Evolutionary conservation across 2,888 invertebrate species (phyloP), one percentile per base, ranked within the genome.

Genomic region (Coecobrya sp.): DNA sequence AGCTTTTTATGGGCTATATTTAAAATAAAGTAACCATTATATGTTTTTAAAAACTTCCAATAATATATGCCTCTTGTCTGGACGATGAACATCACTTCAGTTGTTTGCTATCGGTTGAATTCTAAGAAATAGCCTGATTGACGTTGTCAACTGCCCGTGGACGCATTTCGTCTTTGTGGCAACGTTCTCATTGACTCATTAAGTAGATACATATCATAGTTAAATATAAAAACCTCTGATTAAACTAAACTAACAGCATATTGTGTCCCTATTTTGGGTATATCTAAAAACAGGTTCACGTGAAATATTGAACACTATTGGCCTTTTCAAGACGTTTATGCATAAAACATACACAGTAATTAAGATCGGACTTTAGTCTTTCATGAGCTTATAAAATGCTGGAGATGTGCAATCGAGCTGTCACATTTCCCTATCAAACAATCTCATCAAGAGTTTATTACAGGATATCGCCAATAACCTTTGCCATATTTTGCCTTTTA

Each of bases 371-470:
- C 68, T 68, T 68, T 68, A 36, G 36, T n/a, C 68, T 36, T 68
- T 13, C 25, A 30, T 36, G 68, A 36, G 30, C 68, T 68, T 36
- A 68, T 36, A 68, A 68, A 68, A 68, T 27, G n/a, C 5, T 68
- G 36, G 2, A 27, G 36, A 68, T 4, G n/a, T 36, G 65, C n/a
- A 22, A 68, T 68, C 36, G 68, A 36, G n/a, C 13, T 8, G 11
- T 59, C 65, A 19, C 30, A 62, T 82, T n/a, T 16, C 13, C 22
- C 70, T 42, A 89, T 82, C 82, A 59, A 25, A n/a, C n/a, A 13
- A 70, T 84, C 82, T 84, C 89, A 89, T 89, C 82, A 55, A 84
- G 36, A 82, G 62, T 89, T 90, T 76, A 90, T 90, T 90, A 90
- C 90, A 62, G 73, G 90, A 76, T 76, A 55, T 76, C 85, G 90